Conservation (phyloP, 2,797 vertebrate genomes). For the Lycodopsis pacificus region DNA sequence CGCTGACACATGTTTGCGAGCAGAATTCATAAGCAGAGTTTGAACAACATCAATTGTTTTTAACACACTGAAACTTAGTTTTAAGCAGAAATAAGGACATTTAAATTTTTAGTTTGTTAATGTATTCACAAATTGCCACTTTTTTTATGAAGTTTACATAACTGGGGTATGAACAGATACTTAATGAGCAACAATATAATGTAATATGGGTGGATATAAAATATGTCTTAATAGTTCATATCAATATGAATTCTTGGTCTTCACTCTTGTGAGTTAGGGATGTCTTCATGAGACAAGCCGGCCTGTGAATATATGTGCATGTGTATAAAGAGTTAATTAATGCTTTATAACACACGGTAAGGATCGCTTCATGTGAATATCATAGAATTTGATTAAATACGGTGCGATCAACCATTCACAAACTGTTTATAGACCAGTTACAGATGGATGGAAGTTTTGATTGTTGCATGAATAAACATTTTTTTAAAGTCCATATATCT, state of each 20-base stretch:
- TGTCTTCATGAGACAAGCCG: not conserved
- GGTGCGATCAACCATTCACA: not conserved
- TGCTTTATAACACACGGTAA: not conserved
- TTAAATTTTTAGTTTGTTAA: not conserved
- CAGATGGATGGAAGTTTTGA: not conserved
- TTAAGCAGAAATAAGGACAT: not conserved
- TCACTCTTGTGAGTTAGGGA: not conserved
- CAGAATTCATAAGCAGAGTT: not conserved
- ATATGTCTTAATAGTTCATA: not conserved
- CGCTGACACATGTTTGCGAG: not conserved
- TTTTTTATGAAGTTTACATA: not conserved
- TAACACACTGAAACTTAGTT: not conserved
- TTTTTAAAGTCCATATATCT: not conserved
- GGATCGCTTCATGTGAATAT: not conserved
- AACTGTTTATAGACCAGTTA: not conserved
- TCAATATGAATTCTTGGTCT: not conserved
- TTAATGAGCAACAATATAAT: not conserved
- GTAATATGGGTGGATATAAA: not conserved
- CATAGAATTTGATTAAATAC: not conserved
- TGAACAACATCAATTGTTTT: not conserved
- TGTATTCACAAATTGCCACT: not conserved
- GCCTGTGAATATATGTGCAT: not conserved
- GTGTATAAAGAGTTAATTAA: not conserved
- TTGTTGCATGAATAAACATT: not conserved
- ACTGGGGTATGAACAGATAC: not conserved